phyloP scores from a whole-genome alignment of 1,140 invertebrate species.

The Drosophila punjabiensis region DNA sequence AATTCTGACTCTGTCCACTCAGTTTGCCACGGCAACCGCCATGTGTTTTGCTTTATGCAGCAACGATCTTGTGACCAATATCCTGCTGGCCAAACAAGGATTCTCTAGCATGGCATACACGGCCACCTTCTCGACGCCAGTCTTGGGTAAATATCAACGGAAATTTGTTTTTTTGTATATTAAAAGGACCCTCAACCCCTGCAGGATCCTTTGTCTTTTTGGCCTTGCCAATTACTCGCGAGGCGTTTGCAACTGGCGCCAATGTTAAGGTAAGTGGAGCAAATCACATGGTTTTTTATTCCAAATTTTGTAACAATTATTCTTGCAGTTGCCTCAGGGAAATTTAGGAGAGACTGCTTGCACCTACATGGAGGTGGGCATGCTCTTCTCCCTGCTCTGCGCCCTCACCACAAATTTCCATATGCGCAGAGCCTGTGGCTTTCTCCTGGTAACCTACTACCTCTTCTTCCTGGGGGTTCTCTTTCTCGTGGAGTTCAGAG shows the following conservation, averaged over 20 bases:
- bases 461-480: background rate
- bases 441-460: conserved; percentile 29
- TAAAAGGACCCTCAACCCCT: background rate
- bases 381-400: conserved; percentile 19
- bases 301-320: accelerated
- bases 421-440: conserved; percentile 26
- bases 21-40: conserved; percentile 10
- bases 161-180: background rate
- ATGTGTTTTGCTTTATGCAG: conserved; percentile 4
- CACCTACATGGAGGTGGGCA: conserved; percentile 31
- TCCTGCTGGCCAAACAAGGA: conserved; percentile 32
- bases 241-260: background rate
- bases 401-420: conserved; percentile 28
- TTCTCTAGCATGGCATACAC: conserved; percentile 37
- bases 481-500: conserved; percentile 13
- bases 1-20: conserved; percentile 7
- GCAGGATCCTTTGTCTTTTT: conserved; percentile 32
- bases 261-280: background rate
- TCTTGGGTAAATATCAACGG: conserved; percentile 21
- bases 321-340: conserved; percentile 1
- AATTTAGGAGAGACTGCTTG: conserved; percentile 18
- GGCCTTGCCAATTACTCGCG: conserved; percentile 6
- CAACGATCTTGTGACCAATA: conserved; percentile 14
- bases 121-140: conserved; percentile 39
- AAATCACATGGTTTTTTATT: background rate